Base-by-base conservation (phyloP, 2,888 invertebrate species). In the Perithous albicinctus region DNA sequence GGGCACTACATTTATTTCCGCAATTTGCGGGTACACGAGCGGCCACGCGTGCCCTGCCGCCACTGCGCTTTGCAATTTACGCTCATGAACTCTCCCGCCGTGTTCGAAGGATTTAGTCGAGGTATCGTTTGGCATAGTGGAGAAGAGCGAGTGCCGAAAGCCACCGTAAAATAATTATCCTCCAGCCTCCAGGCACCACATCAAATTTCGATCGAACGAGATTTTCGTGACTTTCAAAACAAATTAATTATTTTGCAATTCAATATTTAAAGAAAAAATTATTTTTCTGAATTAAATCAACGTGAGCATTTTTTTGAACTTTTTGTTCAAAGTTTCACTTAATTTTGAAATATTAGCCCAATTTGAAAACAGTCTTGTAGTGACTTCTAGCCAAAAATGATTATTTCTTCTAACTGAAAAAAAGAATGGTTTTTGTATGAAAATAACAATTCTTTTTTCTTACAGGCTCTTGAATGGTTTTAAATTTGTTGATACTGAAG, bases 31-130 rank as follows among this genome's bases (percentile, higher is more conserved):
- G 64, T 56, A 64, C 64, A 64, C 74, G 73, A 56, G 75, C 32
- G 48, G 75, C 80, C 73, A 69, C 80, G 73, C 77, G 77, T 77
- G 26, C 66, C 77, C 48, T 48, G 18, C 48, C 29, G 20, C 46
- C 66, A 67, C 41, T 61, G 54, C 35, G 80, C 69, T 75, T 78
- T 78, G 82, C 78, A 85, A 85, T 85, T 85, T 85, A 85, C 83
- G 80, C 80, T 85, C 85, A 85, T 85, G 84, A 84, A 85, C 85
- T 85, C 85, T 84, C 83, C 78, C 78, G 72, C 77, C 61, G 75
- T 70, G 72, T 82, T 77, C 78, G 69, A 84, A 84, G 84, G 77
- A 84, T 84, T 83, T 82, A 84, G 69, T 78, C 59, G 46, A 54
- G 18, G 26, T 69, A 70, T 67, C 77, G 64, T 80, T 69, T 61